These are phyloP conservation scores for Ormyrus thymus DNA, from an alignment of 2,888 invertebrate species.

Conservation along the genomic window DNA sequence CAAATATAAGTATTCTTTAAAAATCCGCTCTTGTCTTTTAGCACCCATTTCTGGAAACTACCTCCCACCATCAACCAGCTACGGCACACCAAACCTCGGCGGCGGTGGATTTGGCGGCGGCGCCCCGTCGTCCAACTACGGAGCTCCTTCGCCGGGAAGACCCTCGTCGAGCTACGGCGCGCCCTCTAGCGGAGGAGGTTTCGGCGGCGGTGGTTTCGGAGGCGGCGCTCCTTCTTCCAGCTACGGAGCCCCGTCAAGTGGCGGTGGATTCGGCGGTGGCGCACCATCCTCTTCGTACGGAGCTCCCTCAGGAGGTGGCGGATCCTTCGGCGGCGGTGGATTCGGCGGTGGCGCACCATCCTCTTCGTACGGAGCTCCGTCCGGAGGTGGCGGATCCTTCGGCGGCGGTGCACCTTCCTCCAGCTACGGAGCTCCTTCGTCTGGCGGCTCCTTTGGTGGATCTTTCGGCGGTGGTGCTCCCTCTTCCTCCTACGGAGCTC, in stretches of 20 bases:
- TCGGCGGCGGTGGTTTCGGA: slow-evolving; percentile 61
- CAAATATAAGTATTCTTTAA: not conserved
- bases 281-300: slow-evolving; percentile 64
- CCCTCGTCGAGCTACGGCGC: slow-evolving; percentile 70
- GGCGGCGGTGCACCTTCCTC: slow-evolving; percentile 65
- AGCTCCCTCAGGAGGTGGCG: slow-evolving; percentile 73
- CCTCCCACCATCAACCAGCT: slow-evolving; percentile 78
- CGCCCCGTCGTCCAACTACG: slow-evolving; percentile 66
- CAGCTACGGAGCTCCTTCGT: slow-evolving; percentile 71
- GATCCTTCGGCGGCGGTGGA: slow-evolving; percentile 50
- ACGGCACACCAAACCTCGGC: slow-evolving; percentile 72
- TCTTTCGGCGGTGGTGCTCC: slow-evolving; percentile 68
- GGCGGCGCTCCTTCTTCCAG: no score
- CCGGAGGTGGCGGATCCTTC: slow-evolving; percentile 75
- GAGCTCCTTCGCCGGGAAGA: slow-evolving; percentile 66
- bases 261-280: not conserved
- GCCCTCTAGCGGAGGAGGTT: slow-evolving; percentile 65
- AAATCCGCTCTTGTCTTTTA: slow-evolving; percentile 59
- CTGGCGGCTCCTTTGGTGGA: slow-evolving; percentile 63
- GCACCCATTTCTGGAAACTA: slow-evolving; percentile 79
- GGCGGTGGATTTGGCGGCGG: slow-evolving; percentile 61
- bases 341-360: slow-evolving; percentile 58
- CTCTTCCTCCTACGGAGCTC: slow-evolving; percentile 73
- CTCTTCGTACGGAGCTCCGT: slow-evolving; percentile 75
- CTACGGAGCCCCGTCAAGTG: slow-evolving; percentile 25